Percentiles rank a stretch among this genome's conserved stretches.
Conservation (phyloP, 2,113 vertebrate species). For the Zosterops pallidus region DNA sequence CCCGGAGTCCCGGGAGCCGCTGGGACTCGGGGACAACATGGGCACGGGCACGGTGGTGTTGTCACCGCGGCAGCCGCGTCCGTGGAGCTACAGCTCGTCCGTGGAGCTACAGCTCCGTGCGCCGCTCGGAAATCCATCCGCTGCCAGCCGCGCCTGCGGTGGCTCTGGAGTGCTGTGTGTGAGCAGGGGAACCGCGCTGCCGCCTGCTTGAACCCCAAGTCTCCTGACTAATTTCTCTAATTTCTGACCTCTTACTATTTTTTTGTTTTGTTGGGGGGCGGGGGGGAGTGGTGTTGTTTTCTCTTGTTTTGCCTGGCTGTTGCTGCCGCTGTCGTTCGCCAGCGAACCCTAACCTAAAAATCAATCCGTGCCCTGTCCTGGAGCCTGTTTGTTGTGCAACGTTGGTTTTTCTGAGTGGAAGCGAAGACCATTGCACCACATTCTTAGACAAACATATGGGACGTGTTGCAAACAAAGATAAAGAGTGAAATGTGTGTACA, state of each 20-base stretch:
- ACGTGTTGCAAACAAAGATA: not conserved
- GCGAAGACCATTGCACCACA: not conserved
- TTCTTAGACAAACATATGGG: not conserved
- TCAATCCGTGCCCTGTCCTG: rapidly evolving
- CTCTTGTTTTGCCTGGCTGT: not conserved
- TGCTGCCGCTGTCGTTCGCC: not conserved
- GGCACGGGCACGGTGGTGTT: rapidly evolving
- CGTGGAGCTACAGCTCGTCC: too few relatives aligned
- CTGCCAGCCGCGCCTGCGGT: rapidly evolving
- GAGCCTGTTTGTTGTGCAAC: slow-evolving; percentile 28
- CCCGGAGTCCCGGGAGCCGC: rapidly evolving
- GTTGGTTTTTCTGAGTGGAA: not conserved
- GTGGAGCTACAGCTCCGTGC: rapidly evolving
- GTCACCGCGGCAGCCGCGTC: rapidly evolving
- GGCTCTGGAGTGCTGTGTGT: rapidly evolving
- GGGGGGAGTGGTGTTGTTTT: not conserved
- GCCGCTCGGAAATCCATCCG: rapidly evolving
- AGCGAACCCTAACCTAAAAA: slow-evolving; percentile 8
- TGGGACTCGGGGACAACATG: rapidly evolving
- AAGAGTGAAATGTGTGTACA: not conserved
- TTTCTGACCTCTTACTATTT: not conserved
- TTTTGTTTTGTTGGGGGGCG: too few relatives aligned
- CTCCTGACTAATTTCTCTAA: not conserved
- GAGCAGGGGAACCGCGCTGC: not conserved
- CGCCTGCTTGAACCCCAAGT: rapidly evolving